Evolutionary conservation across 2,888 invertebrate species (phyloP), one percentile per base, ranked within the genome.

Genomic region (Xylota segnis): DNA sequence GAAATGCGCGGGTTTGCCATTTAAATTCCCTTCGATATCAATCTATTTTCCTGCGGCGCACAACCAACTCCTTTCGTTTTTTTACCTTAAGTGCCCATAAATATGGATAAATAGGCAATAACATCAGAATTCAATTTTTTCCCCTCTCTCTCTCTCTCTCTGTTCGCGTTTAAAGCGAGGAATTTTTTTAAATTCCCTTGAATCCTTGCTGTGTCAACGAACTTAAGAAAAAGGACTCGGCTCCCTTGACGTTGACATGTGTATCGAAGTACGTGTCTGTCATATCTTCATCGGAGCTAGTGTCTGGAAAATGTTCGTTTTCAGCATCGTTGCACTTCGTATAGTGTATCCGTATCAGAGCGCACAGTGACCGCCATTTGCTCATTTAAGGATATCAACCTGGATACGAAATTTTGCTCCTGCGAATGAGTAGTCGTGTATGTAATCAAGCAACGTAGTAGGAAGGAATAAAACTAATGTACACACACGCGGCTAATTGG

Each of bases 371-470:
- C n/a, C n/a, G 18, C 50, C 56, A 32, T 12, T 29, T 5, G 63
- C 34, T 76, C 58, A 82, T 82, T n/a, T 71, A 71, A 63, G 56
- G 16, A 37, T 54, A 45, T 63, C 50, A 74, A 66, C 50, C 66
- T 58, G 50, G 29, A 45, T 58, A 10, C 50, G n/a, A 23, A 23
- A 23, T 23, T 23, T 23, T 14, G 63, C 18, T 37, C 40, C 2
- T 63, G 29, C 45, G 63, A 58, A 23, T 43, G 45, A 59, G 43
- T 37, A 54, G 56, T 34, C 58, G 16, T 32, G 34, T 29, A 27
- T 50, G 14, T 43, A 59, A 76, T 76, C 37, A 52, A 52, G 29
- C 23, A 76, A 23, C 23, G 37, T 56, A 40, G 32, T 47, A 32
- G 37, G 9, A 7, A 43, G 12, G 27, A 56, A 58, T n/a, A 72